Evolutionary conservation across 2,797 vertebrate species (phyloP).

Genomic region (Heterohyrax brucei): DNA sequence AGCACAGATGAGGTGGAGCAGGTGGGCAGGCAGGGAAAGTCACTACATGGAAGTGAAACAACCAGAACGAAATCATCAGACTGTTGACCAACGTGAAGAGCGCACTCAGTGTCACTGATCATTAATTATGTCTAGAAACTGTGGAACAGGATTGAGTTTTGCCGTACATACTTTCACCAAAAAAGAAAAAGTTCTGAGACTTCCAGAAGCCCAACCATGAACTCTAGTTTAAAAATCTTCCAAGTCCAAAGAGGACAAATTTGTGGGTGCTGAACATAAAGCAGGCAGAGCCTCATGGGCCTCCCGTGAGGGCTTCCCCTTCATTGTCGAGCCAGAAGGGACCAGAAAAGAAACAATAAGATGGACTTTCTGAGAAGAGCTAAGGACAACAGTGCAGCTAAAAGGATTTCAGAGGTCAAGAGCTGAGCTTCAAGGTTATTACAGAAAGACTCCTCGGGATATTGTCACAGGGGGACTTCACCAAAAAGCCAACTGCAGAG

Average conservation of each 20-base stretch:
- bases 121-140: too few species aligned
- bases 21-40: too few species aligned
- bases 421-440: neutral
- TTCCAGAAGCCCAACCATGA: neutral
- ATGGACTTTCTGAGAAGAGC: neutral
- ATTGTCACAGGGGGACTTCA: neutral
- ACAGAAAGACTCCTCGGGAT: neutral
- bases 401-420: neutral
- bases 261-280: neutral
- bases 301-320: neutral
- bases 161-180: neutral
- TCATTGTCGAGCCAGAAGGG: neutral
- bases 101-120: too few species aligned
- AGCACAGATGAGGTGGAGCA: too few species aligned
- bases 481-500: neutral
- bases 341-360: neutral
- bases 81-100: too few species aligned
- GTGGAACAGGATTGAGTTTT: too few species aligned
- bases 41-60: too few species aligned
- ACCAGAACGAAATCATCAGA: too few species aligned
- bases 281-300: neutral
- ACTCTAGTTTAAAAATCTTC: neutral
- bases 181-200: neutral
- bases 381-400: accelerated
- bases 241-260: neutral